These are phyloP conservation scores for Sebastes diploproa DNA, from an alignment of 2,797 vertebrate species.

Conservation along the genomic window DNA sequence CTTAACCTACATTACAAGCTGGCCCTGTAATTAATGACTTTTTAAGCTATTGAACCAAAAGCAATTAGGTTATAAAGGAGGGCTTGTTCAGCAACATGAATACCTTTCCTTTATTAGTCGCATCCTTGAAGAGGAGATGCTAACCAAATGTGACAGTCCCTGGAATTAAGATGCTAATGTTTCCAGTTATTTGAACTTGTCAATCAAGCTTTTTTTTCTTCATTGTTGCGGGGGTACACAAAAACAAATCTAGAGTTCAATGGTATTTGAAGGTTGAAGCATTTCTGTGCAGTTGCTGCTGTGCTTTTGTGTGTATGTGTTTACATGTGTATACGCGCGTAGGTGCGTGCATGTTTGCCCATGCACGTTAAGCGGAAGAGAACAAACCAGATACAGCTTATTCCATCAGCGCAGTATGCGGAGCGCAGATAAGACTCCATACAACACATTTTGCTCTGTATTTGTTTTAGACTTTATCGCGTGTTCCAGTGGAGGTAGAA, in stretches of 20 bases:
- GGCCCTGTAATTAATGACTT: conserved; percentile 86
- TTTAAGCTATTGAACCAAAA: conserved; percentile 85
- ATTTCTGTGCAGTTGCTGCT: conserved; percentile 16
- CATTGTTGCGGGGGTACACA: conserved; percentile 31
- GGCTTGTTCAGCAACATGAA: conserved; percentile 80
- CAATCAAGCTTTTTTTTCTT: conserved; percentile 63
- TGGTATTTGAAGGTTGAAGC: conserved; percentile 68
- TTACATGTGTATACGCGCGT: conserved; percentile 12
- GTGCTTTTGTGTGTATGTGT: background rate
- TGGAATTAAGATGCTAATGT: conserved; percentile 80
- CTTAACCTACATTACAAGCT: conserved; percentile 82
- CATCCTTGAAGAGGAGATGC: conserved; percentile 80
- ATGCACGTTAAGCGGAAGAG: conserved; percentile 53
- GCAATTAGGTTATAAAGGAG: conserved; percentile 84
- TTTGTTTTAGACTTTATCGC: conserved; percentile 79
- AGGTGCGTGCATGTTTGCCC: conserved; percentile 2
- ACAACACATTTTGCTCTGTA: conserved; percentile 69
- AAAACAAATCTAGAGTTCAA: conserved; percentile 66
- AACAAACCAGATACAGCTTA: conserved; percentile 64
- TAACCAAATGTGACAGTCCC: conserved; percentile 76
- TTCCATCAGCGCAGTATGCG: conserved; percentile 65
- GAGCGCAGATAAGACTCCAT: conserved; percentile 71
- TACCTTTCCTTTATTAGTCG: conserved; percentile 78
- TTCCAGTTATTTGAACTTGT: conserved; percentile 77
- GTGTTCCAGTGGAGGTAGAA: conserved; percentile 69